Evolutionary conservation across 1,140 invertebrate genomes (phyloP), one percentile per base, ranked within the genome.

Genomic region (Trichonephila clavata): DNA sequence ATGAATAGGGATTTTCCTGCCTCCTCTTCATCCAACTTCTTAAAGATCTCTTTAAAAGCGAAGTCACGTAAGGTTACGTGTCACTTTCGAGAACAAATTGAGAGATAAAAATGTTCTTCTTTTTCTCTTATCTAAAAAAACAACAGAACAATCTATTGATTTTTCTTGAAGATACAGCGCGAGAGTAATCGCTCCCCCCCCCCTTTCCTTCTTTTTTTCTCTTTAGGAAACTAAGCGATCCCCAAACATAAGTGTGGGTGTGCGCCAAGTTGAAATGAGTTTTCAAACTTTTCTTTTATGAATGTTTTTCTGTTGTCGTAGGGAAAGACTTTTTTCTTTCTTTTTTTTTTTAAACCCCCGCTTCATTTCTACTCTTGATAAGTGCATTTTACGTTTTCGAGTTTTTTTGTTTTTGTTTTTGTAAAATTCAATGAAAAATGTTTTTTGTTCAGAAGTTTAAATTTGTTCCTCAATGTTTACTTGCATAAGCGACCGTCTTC

Each of bases 41-140:
- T 77, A 77, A 77, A 27, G 32, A 16, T 77, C 71, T 77, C 71
- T 77, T 77, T 77, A 77, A 77, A 77, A 77, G 27, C 32, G 18
- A 39, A 77, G 71, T 77, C 71, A 77, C 71, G 71, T 77, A 77
- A 77, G 32, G 71, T 77, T 32, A 50, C 71, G 32, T 39, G 71
- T 77, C 71, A 77, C 24, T 77, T 77, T 77, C 27, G 3, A 77
- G 71, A 77, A 77, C 71, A 77, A 77, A 77, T 77, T 77, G 71
- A 77, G 71, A 77, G 71, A 77, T 77, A 77, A 77, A 32, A 77
- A 32, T 77, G 3, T 77, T 39, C 71, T 39, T 39, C 24, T 68
- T 68, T 68, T 68, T 6, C 20, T 2, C 61, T 65, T 65, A 20
- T 65, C 6, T 24, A 24, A 68, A 68, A 24, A 68, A 27, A 77